These are phyloP conservation scores for Myotis yumanensis DNA, from an alignment of 2,113 vertebrate species.

Conservation along the genomic window DNA sequence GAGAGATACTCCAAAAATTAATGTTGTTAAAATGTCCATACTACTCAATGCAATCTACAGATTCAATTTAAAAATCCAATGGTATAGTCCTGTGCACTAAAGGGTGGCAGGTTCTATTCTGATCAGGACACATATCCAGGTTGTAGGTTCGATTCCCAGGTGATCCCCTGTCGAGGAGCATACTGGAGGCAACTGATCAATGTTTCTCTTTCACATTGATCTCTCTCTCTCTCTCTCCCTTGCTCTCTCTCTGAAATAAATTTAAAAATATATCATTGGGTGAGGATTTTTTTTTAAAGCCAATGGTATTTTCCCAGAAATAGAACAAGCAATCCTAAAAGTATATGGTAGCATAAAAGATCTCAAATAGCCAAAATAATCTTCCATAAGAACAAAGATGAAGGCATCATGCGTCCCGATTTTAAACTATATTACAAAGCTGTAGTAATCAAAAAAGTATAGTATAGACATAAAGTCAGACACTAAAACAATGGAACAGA, in stretches of 20 bases:
- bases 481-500: not conserved
- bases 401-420: not conserved
- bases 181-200: no score
- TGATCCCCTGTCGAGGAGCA: no score
- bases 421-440: not conserved
- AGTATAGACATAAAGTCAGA: not conserved
- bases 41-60: not conserved
- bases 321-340: not conserved
- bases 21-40: not conserved
- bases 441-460: not conserved
- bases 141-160: no score
- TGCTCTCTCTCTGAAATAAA: not conserved
- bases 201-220: no score
- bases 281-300: not conserved
- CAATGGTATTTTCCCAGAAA: not conserved
- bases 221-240: not conserved
- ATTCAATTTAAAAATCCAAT: not conserved
- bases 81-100: no score
- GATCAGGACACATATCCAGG: no score
- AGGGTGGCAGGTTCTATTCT: no score
- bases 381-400: not conserved
- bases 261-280: not conserved
- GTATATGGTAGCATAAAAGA: not conserved
- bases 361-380: not conserved
- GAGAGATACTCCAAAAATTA: not conserved